Base-by-base conservation (phyloP, 2,888 invertebrate species). In the Bombyx huttoni region DNA sequence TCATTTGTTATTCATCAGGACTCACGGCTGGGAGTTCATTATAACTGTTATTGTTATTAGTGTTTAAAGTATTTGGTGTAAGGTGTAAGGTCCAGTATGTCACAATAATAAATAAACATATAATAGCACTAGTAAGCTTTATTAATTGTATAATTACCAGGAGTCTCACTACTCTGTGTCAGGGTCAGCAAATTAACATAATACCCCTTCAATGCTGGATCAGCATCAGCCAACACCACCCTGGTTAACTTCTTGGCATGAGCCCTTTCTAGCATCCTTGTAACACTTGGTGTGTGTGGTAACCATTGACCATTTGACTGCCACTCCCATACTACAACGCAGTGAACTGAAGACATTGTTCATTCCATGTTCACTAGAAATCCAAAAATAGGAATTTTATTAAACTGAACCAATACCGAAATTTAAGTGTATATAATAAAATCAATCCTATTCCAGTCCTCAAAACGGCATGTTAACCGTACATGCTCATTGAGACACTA, bases 191-290 rank as follows among this genome's bases (percentile, higher is more conserved):
- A 84, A 78, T 95, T 94, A 35, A 95, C 93, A 76, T 93, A 94
- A 75, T 93, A 95, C 59, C 94, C 93, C 68, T 92, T 91, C 51
- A 96, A 82, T 54, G 90, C 89, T 0, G 96, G 96, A 75, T 96
- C 96, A 1, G 96, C 96, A 82, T 96, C 96, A 51, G 94, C 94
- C n/a, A 96, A 85, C 64, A 96, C 91, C 7, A 96, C 96, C 51
- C 95, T 85, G 0, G 96, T 96, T 34, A 96, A 81, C 69, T 94
- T 93, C 84, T 96, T 96, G 57, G 90, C 93, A 70, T 95, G 92
- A 0, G 96, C 96, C 51, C 96, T 89, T 76, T 96, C 96, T 59
- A 96, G 82, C 56, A 95, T 94, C 68, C 96, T 94, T 0, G 95
- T 93, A 7, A 96, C 96, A 7, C 93, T 94, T 0, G 96, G 95